Conservation (phyloP, 2,113 vertebrate genomes). For the Alaudala cheleensis region DNA sequence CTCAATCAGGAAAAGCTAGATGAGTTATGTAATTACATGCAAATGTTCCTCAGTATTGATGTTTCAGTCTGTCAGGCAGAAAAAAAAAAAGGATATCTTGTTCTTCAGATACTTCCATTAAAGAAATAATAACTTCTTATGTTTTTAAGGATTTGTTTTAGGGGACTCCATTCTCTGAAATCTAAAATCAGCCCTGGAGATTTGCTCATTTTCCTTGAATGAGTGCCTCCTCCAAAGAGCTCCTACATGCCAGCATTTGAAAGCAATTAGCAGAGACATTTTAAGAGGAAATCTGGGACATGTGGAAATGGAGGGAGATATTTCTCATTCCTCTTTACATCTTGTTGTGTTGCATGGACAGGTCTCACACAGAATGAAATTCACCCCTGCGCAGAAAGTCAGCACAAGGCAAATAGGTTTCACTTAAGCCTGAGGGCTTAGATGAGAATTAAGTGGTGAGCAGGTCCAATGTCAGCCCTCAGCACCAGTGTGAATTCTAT, state of each 20-base stretch:
- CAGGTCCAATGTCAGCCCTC: not conserved
- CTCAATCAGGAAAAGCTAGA: constrained; percentile 40
- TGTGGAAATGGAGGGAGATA: not conserved
- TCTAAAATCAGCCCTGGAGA: not conserved
- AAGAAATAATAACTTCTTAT: not conserved
- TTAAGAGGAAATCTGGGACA: not conserved
- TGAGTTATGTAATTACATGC: constrained; percentile 52
- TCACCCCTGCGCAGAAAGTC: not conserved
- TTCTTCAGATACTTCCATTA: not conserved
- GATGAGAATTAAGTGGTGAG: not conserved
- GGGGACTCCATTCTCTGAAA: not conserved
- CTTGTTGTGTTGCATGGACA: not conserved
- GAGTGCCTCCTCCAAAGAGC: not conserved
- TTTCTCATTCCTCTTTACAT: not conserved
- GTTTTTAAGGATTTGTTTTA: constrained; percentile 6
- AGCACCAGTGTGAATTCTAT: not conserved
- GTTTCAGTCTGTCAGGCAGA: not conserved
- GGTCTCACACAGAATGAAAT: not conserved
- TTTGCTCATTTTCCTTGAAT: constrained; percentile 5
- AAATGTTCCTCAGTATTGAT: constrained; percentile 42
- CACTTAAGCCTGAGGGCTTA: not conserved
- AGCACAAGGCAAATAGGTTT: not conserved
- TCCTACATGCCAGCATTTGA: not conserved
- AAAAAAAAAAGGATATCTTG: not conserved
- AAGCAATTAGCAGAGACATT: constrained; percentile 46